phyloP scores from a whole-genome alignment of 2,888 invertebrate species.

The Coecobrya sp. region DNA sequence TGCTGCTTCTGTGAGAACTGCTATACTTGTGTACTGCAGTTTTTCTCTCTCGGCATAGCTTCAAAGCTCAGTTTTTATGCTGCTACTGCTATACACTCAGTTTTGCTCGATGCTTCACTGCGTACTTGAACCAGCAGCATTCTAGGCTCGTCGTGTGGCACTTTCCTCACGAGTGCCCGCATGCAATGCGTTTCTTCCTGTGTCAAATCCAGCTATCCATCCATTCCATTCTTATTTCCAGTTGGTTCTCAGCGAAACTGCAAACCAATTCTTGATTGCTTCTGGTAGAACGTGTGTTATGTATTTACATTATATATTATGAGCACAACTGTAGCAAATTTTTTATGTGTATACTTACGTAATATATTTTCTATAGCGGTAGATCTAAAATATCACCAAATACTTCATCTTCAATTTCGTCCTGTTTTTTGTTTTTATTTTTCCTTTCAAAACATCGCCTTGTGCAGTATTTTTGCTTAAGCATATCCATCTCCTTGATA shows the following conservation, averaged over 20 bases:
- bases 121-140: slow-evolving; percentile 10
- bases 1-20: neutral
- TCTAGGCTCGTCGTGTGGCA: slow-evolving; percentile 4
- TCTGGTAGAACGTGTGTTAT: neutral
- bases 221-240: slow-evolving; percentile 21
- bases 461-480: neutral
- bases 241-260: slow-evolving; percentile 42
- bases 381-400: neutral
- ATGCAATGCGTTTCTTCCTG: slow-evolving; percentile 59
- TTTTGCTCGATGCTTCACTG: neutral
- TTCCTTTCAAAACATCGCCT: neutral
- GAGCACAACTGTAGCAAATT: neutral
- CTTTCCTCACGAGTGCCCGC: slow-evolving; percentile 65
- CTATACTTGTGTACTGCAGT: neutral
- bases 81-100: neutral
- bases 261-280: slow-evolving; percentile 45
- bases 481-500: neutral
- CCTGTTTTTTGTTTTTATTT: slow-evolving; percentile 12
- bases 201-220: slow-evolving; percentile 33
- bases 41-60: neutral
- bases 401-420: neutral
- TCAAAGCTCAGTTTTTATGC: neutral
- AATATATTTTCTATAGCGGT: too few relatives aligned
- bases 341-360: too few relatives aligned
- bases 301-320: neutral